A percentile compares a stretch with the other conserved stretches of the same genome.
These are phyloP conservation scores for Kryptopterus vitreolus DNA, from an alignment of 2,797 vertebrate genomes.

Conservation along the genomic window DNA sequence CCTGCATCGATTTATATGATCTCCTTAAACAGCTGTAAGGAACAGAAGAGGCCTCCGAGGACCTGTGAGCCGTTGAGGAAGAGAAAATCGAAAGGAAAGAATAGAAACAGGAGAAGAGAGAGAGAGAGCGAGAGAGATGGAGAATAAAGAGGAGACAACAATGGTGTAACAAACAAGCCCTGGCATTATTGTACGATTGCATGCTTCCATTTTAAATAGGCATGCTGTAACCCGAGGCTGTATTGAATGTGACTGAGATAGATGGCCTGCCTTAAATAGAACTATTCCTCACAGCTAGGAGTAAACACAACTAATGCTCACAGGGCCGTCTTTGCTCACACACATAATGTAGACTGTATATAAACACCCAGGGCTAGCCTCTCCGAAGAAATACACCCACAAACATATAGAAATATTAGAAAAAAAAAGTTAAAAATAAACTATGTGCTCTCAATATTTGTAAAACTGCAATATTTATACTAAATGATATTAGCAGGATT, in stretches of 20 bases:
- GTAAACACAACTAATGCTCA: conserved; percentile 65
- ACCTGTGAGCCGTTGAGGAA: conserved; percentile 41
- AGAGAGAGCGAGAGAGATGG: conserved; percentile 16
- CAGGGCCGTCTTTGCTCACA: conserved; percentile 49
- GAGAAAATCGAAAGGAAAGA: conserved; percentile 40
- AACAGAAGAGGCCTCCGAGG: conserved; percentile 52
- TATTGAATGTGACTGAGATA: conserved; percentile 68
- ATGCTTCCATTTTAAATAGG: conserved; percentile 65
- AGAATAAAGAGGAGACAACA: conserved; percentile 47
- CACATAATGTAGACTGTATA: background rate
- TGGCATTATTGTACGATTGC: conserved; percentile 56
- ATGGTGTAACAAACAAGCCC: conserved; percentile 59
- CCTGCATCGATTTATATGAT: conserved; percentile 58
- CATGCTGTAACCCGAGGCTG: conserved; percentile 50
- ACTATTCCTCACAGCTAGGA: conserved; percentile 64
- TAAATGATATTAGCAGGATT: background rate
- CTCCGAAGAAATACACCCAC: conserved; percentile 25
- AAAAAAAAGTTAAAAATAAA: conserved; percentile 4
- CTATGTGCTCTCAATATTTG: background rate
- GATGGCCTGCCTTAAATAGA: conserved; percentile 68
- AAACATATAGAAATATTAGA: background rate
- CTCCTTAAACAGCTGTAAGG: conserved; percentile 58
- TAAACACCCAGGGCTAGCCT: conserved; percentile 3
- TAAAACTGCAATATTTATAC: background rate
- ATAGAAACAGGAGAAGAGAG: conserved; percentile 25